These are phyloP conservation scores for Scarus forsteni DNA, from an alignment of 2,797 vertebrate species.

Conservation along the genomic window DNA sequence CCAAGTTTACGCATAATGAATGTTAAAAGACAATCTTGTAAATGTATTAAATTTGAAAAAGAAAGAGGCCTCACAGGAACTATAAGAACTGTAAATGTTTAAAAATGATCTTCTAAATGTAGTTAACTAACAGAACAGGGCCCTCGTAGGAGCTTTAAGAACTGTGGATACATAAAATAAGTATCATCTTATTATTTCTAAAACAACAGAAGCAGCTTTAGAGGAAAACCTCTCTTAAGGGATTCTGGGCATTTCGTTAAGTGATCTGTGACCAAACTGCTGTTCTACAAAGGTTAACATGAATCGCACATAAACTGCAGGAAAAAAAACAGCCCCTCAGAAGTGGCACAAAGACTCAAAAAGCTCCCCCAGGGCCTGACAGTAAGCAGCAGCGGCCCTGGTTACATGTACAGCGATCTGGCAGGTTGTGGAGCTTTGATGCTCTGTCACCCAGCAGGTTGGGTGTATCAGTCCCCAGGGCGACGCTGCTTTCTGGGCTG, in stretches of 20 bases:
- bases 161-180: background rate
- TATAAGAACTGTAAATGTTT: too few species aligned
- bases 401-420: conserved; percentile 78
- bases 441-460: conserved; percentile 80
- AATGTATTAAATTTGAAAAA: too few species aligned
- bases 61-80: too few species aligned
- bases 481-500: conserved; percentile 74
- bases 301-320: conserved; percentile 74
- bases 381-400: conserved; percentile 66
- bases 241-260: conserved; percentile 73
- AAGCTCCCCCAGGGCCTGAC: conserved; percentile 47
- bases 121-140: too few species aligned
- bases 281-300: conserved; percentile 74
- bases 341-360: conserved; percentile 73
- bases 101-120: too few species aligned
- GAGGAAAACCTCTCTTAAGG: conserved; percentile 61
- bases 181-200: conserved; percentile 4
- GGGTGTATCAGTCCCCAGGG: conserved; percentile 76
- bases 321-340: conserved; percentile 65
- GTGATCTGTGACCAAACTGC: conserved; percentile 62
- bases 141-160: background rate
- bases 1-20: conserved; percentile 2
- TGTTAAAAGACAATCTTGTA: background rate
- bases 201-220: conserved; percentile 49
- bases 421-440: conserved; percentile 81